Percentiles rank a stretch among this genome's conserved stretches.
Evolutionary conservation across 2,888 invertebrate species (phyloP).

Genomic region (Aelia acuminata): DNA sequence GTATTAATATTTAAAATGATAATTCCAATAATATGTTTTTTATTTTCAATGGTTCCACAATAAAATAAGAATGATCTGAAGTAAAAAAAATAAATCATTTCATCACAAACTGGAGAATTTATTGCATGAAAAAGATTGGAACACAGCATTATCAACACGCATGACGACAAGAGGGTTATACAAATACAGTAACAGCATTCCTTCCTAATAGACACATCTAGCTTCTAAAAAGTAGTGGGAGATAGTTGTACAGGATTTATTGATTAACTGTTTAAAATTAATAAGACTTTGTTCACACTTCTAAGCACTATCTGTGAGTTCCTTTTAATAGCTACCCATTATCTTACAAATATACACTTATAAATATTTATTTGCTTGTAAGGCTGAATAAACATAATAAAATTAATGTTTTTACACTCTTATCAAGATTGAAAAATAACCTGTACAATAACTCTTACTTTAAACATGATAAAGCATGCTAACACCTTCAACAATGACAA

Average conservation of each 20-base stretch:
- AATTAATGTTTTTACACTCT: constrained; percentile 10
- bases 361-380: constrained; percentile 30
- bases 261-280: constrained; percentile 35
- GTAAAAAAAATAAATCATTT: constrained; percentile 60
- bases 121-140: constrained; percentile 59
- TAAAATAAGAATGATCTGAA: constrained; percentile 47
- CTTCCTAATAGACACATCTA: constrained; percentile 56
- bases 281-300: constrained; percentile 10
- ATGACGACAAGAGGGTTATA: constrained; percentile 57
- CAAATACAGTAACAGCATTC: constrained; percentile 44
- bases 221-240: constrained; percentile 51
- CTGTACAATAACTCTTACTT: constrained; percentile 52
- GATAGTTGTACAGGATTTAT: constrained; percentile 51
- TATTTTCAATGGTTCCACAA: constrained; percentile 40
- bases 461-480: constrained; percentile 54
- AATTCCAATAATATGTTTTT: constrained; percentile 21
- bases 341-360: constrained; percentile 33
- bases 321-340: background rate
- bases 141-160: constrained; percentile 58
- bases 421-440: constrained; percentile 31
- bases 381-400: constrained; percentile 41
- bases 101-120: constrained; percentile 54
- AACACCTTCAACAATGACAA: constrained; percentile 57
- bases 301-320: constrained; percentile 34
- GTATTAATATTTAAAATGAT: background rate